A percentile compares a stretch with the other conserved stretches of the same genome.
Evolutionary conservation across 2,888 invertebrate genomes (phyloP).

Genomic region (Perithous albicinctus): DNA sequence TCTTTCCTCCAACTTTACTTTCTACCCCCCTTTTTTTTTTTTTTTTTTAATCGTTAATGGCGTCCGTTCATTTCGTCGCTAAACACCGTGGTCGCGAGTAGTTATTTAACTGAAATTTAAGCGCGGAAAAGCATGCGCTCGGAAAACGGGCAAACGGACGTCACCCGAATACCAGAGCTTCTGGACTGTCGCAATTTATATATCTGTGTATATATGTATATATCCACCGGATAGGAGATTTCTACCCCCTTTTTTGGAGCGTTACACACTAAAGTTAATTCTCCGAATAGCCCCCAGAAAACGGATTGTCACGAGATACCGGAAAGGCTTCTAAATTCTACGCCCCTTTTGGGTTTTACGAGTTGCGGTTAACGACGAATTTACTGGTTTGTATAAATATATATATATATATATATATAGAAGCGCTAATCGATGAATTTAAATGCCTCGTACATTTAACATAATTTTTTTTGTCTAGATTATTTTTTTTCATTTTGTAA

Average conservation of each 20-base stretch:
- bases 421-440: too few relatives aligned
- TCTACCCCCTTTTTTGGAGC: slow-evolving; percentile 27
- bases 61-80: slow-evolving; percentile 83
- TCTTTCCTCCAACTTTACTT: slow-evolving; percentile 72
- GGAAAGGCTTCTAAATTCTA: slow-evolving; percentile 19
- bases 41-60: slow-evolving; percentile 83
- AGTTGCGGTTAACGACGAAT: slow-evolving; percentile 17
- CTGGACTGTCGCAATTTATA: slow-evolving; percentile 26
- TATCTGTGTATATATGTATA: too few relatives aligned
- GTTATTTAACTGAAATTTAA: slow-evolving; percentile 83
- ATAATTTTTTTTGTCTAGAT: too few relatives aligned
- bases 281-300: slow-evolving; percentile 25
- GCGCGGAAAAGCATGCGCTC: slow-evolving; percentile 73
- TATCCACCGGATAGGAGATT: too few relatives aligned
- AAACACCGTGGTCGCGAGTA: slow-evolving; percentile 80
- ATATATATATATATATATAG: too few relatives aligned
- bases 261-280: slow-evolving; percentile 57
- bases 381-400: too few relatives aligned
- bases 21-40: too few relatives aligned
- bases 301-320: slow-evolving; percentile 20
- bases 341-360: not conserved
- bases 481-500: too few relatives aligned
- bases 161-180: slow-evolving; percentile 51
- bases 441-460: too few relatives aligned
- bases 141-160: slow-evolving; percentile 66